Evolutionary conservation across 1,140 invertebrate species (phyloP).

Genomic region (Drosophila saltans): DNA sequence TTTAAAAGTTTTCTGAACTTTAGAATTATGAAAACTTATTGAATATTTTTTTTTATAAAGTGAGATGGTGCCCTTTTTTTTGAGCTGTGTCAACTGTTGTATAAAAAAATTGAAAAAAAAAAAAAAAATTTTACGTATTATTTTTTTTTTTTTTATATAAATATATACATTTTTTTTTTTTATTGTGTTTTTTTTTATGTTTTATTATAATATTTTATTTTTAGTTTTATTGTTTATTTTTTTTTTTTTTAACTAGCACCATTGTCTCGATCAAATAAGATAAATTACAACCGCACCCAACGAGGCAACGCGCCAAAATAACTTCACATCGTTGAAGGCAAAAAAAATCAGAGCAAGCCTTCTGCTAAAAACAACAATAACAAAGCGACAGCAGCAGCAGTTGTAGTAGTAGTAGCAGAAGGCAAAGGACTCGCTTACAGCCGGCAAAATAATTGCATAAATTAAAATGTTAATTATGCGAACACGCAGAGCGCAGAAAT

Average conservation of each 20-base stretch:
- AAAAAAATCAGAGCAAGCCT: conserved; percentile 25
- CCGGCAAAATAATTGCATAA: conserved; percentile 82
- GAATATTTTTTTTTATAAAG: too few relatives aligned
- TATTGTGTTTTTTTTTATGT: neutral
- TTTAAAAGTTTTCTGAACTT: too few relatives aligned
- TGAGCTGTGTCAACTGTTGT: too few relatives aligned
- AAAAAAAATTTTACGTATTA: neutral
- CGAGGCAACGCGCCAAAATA: conserved; percentile 62
- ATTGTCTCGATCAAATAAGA: neutral
- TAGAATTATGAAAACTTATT: too few relatives aligned
- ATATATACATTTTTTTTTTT: neutral
- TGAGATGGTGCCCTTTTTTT: too few relatives aligned
- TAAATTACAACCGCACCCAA: conserved; percentile 62
- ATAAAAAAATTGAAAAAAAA: neutral
- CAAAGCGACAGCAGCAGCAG: conserved; percentile 37
- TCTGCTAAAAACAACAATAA: neutral
- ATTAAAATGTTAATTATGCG: conserved; percentile 82
- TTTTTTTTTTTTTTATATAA: neutral
- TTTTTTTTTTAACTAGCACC: neutral
- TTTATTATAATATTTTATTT: neutral
- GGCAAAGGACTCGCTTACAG: conserved; percentile 35
- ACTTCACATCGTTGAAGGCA: conserved; percentile 50
- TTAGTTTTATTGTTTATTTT: conserved; percentile 6
- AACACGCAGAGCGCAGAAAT: conserved; percentile 52
- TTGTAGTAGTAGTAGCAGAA: conserved; percentile 26